These are phyloP conservation scores for Gallinago nigripennis DNA, from an alignment of 2,797 vertebrate species.

Conservation along the genomic window DNA sequence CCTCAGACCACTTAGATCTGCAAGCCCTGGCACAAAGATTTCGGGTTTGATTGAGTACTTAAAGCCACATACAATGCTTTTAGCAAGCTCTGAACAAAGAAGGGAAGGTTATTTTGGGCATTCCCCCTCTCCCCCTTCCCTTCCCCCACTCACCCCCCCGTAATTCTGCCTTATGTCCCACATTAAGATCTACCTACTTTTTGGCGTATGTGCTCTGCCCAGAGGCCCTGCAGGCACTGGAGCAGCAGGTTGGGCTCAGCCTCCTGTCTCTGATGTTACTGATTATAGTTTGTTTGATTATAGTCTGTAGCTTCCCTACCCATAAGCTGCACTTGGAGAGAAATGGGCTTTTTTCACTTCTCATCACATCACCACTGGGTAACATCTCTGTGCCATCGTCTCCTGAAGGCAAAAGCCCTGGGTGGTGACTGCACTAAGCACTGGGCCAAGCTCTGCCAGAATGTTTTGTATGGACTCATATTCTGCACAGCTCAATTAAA, in stretches of 20 bases:
- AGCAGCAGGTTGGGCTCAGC: background rate
- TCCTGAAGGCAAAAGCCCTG: background rate
- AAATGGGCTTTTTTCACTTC: background rate
- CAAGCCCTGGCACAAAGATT: background rate
- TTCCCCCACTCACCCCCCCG: fast-evolving
- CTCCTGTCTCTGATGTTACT: fast-evolving
- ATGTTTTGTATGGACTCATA: background rate
- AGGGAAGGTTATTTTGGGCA: background rate
- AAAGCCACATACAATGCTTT: background rate
- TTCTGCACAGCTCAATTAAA: background rate
- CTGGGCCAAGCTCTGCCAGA: background rate
- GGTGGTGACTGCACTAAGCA: background rate
- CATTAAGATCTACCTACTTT: background rate
- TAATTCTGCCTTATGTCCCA: background rate
- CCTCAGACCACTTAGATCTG: background rate
- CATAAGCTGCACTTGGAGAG: background rate
- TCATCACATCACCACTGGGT: too few relatives aligned
- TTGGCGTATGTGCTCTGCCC: background rate
- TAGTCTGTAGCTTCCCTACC: background rate
- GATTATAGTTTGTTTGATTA: background rate
- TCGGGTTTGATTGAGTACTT: background rate
- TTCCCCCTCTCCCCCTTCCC: fast-evolving
- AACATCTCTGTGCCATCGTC: fast-evolving
- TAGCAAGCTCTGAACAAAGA: background rate
- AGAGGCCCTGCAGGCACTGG: background rate